Conservation (phyloP, 2,888 invertebrate species). For the Diplolepis rosae region DNA sequence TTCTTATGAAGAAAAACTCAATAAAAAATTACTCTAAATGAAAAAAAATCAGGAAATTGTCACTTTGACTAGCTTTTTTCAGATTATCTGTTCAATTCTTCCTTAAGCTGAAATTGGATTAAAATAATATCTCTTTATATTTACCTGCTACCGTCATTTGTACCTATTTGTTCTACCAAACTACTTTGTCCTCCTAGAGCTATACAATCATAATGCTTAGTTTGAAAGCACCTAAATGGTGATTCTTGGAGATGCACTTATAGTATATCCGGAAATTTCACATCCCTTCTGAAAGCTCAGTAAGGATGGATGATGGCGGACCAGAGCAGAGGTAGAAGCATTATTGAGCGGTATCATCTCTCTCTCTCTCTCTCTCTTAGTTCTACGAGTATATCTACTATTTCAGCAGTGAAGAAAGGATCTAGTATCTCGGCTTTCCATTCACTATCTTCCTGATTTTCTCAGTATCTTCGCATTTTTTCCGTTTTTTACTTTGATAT, state of each 20-base stretch:
- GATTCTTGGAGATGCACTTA: background rate
- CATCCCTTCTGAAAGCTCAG: slow-evolving; percentile 27
- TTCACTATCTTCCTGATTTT: slow-evolving; percentile 19
- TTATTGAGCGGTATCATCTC: slow-evolving; percentile 63
- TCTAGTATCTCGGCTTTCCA: slow-evolving; percentile 1
- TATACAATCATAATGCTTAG: background rate
- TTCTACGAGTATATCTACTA: background rate
- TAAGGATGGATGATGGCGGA: slow-evolving; percentile 49
- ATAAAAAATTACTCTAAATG: no score
- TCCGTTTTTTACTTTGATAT: slow-evolving; percentile 21
- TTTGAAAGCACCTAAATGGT: background rate
- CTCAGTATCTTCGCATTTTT: slow-evolving; percentile 9
- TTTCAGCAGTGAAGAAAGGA: background rate
- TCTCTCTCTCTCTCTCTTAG: slow-evolving; percentile 35
- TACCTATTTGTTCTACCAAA: no score
- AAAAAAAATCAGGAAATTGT: no score
- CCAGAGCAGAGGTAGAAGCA: slow-evolving; percentile 50
- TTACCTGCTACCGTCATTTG: no score
- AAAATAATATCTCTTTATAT: no score
- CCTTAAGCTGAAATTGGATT: no score
- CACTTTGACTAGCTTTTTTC: no score
- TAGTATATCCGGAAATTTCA: slow-evolving; percentile 17
- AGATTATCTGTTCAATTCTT: no score
- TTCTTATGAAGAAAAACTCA: no score
- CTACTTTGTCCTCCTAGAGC: background rate